Conservation (phyloP, 2,888 invertebrate species). For the Cremastobaeus sp. region DNA sequence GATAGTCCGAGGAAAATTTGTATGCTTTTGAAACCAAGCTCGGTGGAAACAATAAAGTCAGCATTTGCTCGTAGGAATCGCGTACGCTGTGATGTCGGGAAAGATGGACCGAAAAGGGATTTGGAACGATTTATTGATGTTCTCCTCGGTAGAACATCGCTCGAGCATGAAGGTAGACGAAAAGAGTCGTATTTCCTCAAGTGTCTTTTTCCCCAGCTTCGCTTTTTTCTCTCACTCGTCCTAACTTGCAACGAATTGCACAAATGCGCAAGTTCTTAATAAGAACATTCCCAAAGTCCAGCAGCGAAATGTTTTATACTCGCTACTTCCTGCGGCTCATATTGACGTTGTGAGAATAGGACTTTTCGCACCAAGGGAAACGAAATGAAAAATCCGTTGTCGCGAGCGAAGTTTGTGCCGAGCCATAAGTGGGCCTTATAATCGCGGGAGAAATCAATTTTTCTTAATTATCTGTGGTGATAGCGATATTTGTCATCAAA, state of each 20-base stretch:
- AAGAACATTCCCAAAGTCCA: slow-evolving; percentile 12
- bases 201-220: slow-evolving; percentile 1
- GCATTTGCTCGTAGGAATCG: slow-evolving; percentile 32
- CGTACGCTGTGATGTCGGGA: slow-evolving; percentile 12
- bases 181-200: slow-evolving; percentile 33
- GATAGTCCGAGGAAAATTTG: slow-evolving; percentile 35
- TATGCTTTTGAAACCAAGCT: slow-evolving; percentile 16
- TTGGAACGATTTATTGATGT: slow-evolving; percentile 51
- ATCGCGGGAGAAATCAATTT: too few species aligned
- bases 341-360: too few species aligned
- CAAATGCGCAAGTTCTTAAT: slow-evolving; percentile 29
- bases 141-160: slow-evolving; percentile 24
- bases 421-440: too few species aligned
- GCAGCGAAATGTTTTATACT: too few species aligned
- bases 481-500: too few species aligned
- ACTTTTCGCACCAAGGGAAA: too few species aligned
- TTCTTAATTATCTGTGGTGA: too few species aligned
- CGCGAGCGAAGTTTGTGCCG: too few species aligned
- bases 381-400: too few species aligned
- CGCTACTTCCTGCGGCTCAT: too few species aligned
- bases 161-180: slow-evolving; percentile 37
- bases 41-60: slow-evolving; percentile 53
- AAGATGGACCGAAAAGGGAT: slow-evolving; percentile 48
- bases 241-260: slow-evolving; percentile 9
- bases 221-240: not conserved